Conservation (phyloP, 2,113 vertebrate genomes). For the Gnathonemus longibarbis region DNA sequence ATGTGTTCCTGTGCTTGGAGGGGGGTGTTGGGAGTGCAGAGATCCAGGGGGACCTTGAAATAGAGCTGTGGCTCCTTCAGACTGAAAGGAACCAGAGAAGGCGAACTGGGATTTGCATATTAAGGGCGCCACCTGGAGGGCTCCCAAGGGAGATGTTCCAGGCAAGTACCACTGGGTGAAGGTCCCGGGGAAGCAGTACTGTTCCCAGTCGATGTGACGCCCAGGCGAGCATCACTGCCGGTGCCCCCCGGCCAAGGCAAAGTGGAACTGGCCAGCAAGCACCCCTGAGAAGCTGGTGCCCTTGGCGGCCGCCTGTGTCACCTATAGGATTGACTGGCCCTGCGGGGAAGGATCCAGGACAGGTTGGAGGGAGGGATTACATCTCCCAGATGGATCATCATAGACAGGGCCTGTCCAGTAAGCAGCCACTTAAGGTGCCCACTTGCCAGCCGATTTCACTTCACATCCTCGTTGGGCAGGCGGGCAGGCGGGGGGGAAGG, state of each 20-base stretch:
- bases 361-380: not conserved
- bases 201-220: not conserved
- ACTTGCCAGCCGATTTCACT: not conserved
- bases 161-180: not conserved
- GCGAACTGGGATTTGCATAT: not conserved
- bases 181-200: not conserved
- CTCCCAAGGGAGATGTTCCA: not conserved
- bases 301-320: not conserved
- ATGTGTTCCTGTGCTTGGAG: not conserved
- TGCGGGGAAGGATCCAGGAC: not conserved
- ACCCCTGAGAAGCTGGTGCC: not conserved
- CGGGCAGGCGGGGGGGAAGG: no score
- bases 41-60: not conserved
- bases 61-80: not conserved
- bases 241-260: not conserved
- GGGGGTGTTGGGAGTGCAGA: not conserved
- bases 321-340: not conserved
- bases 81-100: not conserved
- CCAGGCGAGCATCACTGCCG: not conserved
- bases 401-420: no score
- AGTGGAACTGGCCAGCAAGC: not conserved
- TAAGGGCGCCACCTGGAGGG: not conserved
- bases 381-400: not conserved
- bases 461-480: not conserved
- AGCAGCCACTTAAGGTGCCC: not conserved